Conservation (phyloP, 2,113 vertebrate genomes). For the Anthoscopus minutus region DNA sequence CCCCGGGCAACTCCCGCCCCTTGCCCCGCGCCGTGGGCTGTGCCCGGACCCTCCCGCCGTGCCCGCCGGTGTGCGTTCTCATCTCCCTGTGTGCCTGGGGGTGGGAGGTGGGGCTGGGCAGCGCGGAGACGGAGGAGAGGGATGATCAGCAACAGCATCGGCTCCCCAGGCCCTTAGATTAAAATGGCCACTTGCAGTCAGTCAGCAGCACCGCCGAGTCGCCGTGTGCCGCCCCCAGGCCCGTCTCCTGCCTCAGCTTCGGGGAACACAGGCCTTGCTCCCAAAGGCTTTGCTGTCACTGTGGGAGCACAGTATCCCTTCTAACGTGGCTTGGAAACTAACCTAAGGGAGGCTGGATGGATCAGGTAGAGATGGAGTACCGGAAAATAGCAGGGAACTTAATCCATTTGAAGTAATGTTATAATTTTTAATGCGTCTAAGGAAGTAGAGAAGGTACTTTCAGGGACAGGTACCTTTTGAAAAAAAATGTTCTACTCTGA, state of each 20-base stretch:
- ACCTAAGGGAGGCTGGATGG: fast-evolving
- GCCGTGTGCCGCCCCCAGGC: background rate
- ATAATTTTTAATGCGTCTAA: background rate
- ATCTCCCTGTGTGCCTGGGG: background rate
- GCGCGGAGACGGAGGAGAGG: background rate
- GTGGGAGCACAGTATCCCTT: background rate
- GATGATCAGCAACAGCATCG: background rate
- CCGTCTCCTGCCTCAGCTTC: background rate
- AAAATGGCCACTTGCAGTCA: conserved; percentile 67
- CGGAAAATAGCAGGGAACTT: background rate
- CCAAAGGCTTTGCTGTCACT: background rate
- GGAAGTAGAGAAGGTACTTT: background rate
- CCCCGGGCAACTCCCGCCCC: background rate
- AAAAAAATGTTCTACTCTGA: background rate
- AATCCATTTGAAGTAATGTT: background rate
- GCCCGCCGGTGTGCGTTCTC: background rate
- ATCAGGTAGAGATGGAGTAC: background rate
- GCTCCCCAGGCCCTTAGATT: conserved; percentile 7
- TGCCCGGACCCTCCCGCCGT: background rate
- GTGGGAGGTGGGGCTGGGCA: background rate
- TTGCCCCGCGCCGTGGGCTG: background rate
- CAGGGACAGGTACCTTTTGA: background rate
- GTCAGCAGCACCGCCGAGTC: background rate
- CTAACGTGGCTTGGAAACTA: background rate
- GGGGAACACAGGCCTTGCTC: background rate